These are phyloP conservation scores for Lota lota DNA, from an alignment of 2,113 vertebrate species.

Conservation along the genomic window DNA sequence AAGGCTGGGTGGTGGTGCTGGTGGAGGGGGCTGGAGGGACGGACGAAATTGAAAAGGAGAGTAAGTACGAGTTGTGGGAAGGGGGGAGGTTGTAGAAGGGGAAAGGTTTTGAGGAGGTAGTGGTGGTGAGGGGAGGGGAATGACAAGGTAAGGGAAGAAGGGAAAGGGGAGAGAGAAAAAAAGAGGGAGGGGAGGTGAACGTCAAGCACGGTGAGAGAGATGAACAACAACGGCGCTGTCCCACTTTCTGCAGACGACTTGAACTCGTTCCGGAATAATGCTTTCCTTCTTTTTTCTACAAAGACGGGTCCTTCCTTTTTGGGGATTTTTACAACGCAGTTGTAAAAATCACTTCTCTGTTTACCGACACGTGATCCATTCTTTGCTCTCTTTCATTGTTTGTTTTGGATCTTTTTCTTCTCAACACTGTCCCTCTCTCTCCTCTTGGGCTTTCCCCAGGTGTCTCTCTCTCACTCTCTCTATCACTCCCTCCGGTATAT, in stretches of 20 bases:
- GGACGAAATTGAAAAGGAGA: no score
- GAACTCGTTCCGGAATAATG: no score
- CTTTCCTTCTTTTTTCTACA: not conserved
- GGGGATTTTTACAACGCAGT: no score
- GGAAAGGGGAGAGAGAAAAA: conserved; percentile 19
- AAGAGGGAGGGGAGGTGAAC: conserved; percentile 7
- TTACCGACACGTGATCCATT: no score
- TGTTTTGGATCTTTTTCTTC: conserved; percentile 3
- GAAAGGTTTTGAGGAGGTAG: not conserved
- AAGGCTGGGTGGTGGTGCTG: no score
- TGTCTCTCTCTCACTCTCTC: conserved; percentile 14
- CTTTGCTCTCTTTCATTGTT: conserved; percentile 5
- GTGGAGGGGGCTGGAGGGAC: no score
- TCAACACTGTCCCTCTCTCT: not conserved
- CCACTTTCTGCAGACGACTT: not conserved
- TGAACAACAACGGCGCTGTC: no score
- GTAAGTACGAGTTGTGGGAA: no score
- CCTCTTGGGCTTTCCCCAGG: conserved; percentile 8
- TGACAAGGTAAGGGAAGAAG: not conserved
- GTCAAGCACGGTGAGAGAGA: no score
- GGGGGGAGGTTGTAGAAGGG: not conserved
- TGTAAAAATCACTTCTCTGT: not conserved
- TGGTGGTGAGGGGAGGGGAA: conserved; percentile 30
- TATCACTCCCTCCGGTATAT: not conserved
- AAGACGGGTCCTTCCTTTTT: conserved; percentile 14